A percentile compares a stretch with the other conserved stretches of the same genome.
Conservation (phyloP, 2,113 vertebrate genomes). For the Pandion haliaetus region DNA sequence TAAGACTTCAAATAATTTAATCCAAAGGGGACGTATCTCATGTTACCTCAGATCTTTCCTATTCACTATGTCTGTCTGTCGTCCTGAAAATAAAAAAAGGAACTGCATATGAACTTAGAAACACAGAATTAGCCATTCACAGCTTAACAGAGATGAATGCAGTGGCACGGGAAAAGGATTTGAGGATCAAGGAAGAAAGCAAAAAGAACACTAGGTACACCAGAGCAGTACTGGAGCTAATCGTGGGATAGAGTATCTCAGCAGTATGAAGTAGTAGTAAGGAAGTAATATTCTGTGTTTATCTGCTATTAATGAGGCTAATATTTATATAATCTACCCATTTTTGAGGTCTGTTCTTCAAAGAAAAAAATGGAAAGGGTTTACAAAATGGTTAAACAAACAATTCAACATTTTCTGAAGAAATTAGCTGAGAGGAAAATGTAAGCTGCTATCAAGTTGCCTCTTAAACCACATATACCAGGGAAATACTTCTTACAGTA, state of each 20-base stretch:
- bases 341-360: neutral
- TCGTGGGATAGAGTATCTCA: neutral
- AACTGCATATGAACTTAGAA: neutral
- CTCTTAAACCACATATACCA: neutral
- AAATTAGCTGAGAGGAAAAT: neutral
- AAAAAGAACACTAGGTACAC: neutral
- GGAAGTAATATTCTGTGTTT: neutral
- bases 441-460: neutral
- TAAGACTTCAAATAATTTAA: neutral
- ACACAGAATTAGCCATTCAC: neutral
- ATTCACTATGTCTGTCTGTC: neutral
- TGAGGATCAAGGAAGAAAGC: neutral
- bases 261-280: neutral
- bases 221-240: neutral
- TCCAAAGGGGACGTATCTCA: neutral
- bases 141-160: neutral
- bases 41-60: neutral
- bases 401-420: neutral
- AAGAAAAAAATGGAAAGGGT: neutral
- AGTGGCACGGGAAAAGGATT: neutral
- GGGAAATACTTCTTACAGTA: neutral
- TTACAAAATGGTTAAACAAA: neutral
- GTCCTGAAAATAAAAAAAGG: neutral
- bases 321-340: neutral
- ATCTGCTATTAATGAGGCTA: neutral